Evolutionary conservation across 92 coral and sea anemone genomes (phyloP), one percentile per base, ranked within the genome.

Genomic region (Epizoanthus ramosus): DNA sequence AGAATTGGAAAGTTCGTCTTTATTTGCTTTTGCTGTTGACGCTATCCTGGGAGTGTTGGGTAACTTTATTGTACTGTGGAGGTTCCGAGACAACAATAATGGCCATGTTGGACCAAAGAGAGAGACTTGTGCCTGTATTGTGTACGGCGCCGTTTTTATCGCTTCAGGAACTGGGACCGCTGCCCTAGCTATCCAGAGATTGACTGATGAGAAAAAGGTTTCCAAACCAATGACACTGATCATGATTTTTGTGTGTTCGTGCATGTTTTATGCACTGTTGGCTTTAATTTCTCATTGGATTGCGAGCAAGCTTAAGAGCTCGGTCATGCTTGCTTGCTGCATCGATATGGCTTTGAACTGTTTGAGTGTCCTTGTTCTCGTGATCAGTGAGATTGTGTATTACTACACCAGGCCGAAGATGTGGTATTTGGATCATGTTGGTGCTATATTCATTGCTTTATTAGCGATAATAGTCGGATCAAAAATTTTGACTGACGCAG

Each of bases 311-410:
- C 50, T 77, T 5, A 52, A 43, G 37, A 77, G 82, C 57, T 22
- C 82, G 8, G 82, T 77, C 39, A 77, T 77, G 82, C 16, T 77
- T 19, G 82, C 82, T 5, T 41, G 71, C 15, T 77, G 82, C 9
- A 63, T 77, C 6, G 82, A 77, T 23, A 43, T 13, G 58, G 82
- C 33, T 3, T 15, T 77, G 0, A 15, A 63, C 8, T n/a, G 71
- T 22, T 60, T 43, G 12, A 41, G 41, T 16, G 82, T 77, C 3
- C 28, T 77, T 14, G 39, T 77, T 12, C 71, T 77, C 3, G 43
- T 60, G 3, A 39, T 77, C 3, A 39, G 70, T 3, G 71, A 60
- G 28, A 37, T 63, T 0, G 19, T 77, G n/a, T 43, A 41, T 60
- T 43, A 0, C 43, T 61, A 60, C 59, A 77, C 70, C 1, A 47